Evolutionary conservation across 2,113 vertebrate genomes (phyloP), one percentile per base, ranked within the genome.

Genomic region (Oreochromis tanganicae): DNA sequence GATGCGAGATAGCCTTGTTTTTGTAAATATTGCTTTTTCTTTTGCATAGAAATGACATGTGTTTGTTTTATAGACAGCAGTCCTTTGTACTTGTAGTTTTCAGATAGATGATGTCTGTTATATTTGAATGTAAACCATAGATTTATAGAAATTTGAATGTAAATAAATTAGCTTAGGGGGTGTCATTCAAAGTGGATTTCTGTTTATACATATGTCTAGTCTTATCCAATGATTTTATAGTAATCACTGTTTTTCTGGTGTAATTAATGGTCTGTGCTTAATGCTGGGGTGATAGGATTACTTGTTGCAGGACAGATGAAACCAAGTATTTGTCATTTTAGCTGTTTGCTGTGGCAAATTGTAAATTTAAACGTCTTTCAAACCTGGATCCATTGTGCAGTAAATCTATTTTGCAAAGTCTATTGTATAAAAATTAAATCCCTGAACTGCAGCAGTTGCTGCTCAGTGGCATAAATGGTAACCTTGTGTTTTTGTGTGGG

Each of bases 11-110:
- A 16, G 27, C 48, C 13, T 55, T 56, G 61, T 83, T 94, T 85
- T 87, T 95, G 92, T 96, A 93, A 87, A 94, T 96, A 92, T 17
- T 85, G 54, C 85, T 85, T 82, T 34, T 24, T 78, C 38, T 87
- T 90, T 88, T 81, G 88, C 66, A 79, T n/a, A 55, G 21, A 87
- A 91, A 81, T 89, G 11, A 21, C 11, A 87, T 66, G 61, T 16
- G 24, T 84, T 46, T 88, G 14, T 93, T 90, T 85, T 88, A 61
- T 87, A 92, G 81, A 66, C 34, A 85, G 54, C 85, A 87, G 29
- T 61, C 32, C 34, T 90, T 88, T 88, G 4, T 83, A 17, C 80
- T 89, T 81, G 4, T 82, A 48, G 17, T 68, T 89, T 87, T 81
- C 59, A 56, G 36, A 86, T 71, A 12, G 38, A 85, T 82, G 38